phyloP scores from a whole-genome alignment of 1,140 invertebrate genomes.

The Subanguina moxae region DNA sequence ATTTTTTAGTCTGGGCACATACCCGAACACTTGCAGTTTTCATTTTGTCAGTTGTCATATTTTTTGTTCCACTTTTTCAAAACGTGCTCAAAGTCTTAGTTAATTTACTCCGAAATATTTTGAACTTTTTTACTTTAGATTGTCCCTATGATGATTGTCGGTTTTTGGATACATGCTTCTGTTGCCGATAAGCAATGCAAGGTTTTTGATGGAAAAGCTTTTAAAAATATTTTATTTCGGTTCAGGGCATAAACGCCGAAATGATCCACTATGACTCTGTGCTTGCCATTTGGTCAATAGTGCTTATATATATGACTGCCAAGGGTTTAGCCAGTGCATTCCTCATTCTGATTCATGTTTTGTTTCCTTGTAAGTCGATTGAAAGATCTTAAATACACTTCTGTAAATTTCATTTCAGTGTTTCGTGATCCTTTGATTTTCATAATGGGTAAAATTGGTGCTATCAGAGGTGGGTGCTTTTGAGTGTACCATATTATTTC shows the following conservation, averaged over 20 bases:
- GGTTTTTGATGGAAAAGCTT: not conserved
- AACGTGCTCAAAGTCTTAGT: no score
- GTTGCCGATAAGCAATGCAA: slow-evolving; percentile 21
- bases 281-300: slow-evolving; percentile 43
- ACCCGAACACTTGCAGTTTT: no score
- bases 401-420: slow-evolving; percentile 5
- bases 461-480: slow-evolving; percentile 22
- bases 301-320: slow-evolving; percentile 49
- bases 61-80: no score
- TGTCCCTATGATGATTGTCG: slow-evolving; percentile 51
- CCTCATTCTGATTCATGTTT: slow-evolving; percentile 52
- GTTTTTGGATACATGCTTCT: slow-evolving; percentile 37
- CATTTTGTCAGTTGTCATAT: no score
- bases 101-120: no score
- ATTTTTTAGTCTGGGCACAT: no score
- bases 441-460: slow-evolving; percentile 26
- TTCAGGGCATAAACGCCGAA: slow-evolving; percentile 37
- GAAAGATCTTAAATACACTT: no score
- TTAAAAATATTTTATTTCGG: slow-evolving; percentile 3
- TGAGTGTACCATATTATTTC: no score
- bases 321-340: slow-evolving; percentile 49
- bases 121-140: slow-evolving; percentile 15
- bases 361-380: slow-evolving; percentile 40
- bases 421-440: slow-evolving; percentile 50
- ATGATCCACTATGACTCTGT: slow-evolving; percentile 54